phyloP scores from a whole-genome alignment of 1,140 invertebrate genomes.

The Drosophila arawakana region DNA sequence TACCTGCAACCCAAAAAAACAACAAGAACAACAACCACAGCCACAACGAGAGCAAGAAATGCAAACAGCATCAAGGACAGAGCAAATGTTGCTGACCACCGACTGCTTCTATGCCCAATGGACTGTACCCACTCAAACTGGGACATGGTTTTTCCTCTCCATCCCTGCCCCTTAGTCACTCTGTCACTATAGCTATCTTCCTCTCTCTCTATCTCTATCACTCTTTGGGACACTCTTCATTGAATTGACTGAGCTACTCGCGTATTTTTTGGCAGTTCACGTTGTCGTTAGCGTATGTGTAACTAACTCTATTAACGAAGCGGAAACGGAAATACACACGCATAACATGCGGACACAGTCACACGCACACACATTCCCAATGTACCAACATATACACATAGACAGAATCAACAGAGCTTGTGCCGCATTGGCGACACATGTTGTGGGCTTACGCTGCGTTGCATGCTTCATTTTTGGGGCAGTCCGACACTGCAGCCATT shows the following conservation, averaged over 20 bases:
- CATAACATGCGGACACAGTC: slow-evolving; percentile 13
- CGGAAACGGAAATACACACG: slow-evolving; percentile 72
- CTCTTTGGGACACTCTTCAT: background rate
- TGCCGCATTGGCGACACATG: slow-evolving; percentile 48
- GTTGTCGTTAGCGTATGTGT: slow-evolving; percentile 61
- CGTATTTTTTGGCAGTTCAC: slow-evolving; percentile 45
- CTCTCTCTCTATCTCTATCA: background rate
- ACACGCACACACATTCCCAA: slow-evolving; percentile 6
- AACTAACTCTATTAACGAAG: slow-evolving; percentile 83
- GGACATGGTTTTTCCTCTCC: background rate
- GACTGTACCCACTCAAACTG: background rate
- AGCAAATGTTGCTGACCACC: slow-evolving; percentile 6
- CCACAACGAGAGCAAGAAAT: slow-evolving; percentile 51
- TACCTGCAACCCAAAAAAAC: slow-evolving; percentile 32
- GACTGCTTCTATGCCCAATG: slow-evolving; percentile 48
- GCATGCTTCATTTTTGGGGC: slow-evolving; percentile 21
- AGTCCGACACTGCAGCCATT: background rate
- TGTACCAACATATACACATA: background rate
- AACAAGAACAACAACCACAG: slow-evolving; percentile 35
- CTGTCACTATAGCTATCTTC: background rate
- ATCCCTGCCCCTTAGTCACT: background rate
- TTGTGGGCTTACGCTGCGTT: slow-evolving; percentile 41
- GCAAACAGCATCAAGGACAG: slow-evolving; percentile 47
- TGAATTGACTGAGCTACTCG: slow-evolving; percentile 46
- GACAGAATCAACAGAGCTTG: slow-evolving; percentile 26